Percentiles rank a stretch among this genome's conserved stretches.
Evolutionary conservation across 1,140 invertebrate genomes (phyloP).

Genomic region (Aphelinus atriplicis): DNA sequence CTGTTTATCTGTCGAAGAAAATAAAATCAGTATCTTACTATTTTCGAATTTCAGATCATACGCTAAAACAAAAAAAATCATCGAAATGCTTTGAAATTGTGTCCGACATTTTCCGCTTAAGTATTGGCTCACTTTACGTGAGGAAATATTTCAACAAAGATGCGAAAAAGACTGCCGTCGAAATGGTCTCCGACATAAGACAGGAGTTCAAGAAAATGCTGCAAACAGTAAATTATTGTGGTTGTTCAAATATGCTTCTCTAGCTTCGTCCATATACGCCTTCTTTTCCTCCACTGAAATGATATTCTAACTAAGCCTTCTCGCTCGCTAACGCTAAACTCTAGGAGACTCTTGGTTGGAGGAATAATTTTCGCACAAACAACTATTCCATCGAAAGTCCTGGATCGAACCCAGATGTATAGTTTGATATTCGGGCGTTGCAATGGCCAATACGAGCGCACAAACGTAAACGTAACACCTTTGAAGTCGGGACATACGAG

Average conservation of each 20-base stretch:
- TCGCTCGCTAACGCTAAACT: conserved; percentile 65
- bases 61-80: conserved; percentile 79
- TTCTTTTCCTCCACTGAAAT: conserved; percentile 65
- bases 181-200: conserved; percentile 78
- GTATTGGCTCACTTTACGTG: conserved; percentile 77
- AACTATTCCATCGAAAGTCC: neutral
- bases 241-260: conserved; percentile 57
- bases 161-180: too few relatives aligned
- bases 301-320: conserved; percentile 46
- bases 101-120: conserved; percentile 77
- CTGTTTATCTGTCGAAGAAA: too few relatives aligned
- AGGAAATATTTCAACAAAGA: too few relatives aligned
- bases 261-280: conserved; percentile 63
- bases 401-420: too few relatives aligned
- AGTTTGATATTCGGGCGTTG: too few relatives aligned
- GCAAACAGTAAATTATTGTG: conserved; percentile 41
- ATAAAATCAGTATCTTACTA: neutral
- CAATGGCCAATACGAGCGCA: too few relatives aligned
- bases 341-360: conserved; percentile 68
- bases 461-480: too few relatives aligned
- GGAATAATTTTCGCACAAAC: conserved; percentile 67
- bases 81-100: conserved; percentile 82
- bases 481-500: too few relatives aligned
- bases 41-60: conserved; percentile 59
- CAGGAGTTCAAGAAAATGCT: conserved; percentile 65